Base-by-base conservation (phyloP, 2,113 vertebrate species). In the Ophthalmolycus amberensis region DNA sequence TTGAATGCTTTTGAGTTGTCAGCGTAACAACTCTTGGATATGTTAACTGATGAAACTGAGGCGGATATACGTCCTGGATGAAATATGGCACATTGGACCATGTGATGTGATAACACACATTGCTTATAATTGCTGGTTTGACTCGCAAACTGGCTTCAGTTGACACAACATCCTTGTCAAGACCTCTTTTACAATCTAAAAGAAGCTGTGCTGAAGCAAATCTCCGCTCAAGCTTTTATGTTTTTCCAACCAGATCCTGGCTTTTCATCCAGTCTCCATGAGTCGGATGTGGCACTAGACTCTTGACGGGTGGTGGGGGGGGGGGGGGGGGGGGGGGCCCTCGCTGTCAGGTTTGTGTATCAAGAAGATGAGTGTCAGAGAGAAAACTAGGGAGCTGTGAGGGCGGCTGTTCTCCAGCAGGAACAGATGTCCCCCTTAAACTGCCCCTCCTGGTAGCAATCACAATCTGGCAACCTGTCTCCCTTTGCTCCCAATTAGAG, bases 351-450 rank as follows among this genome's bases (percentile, higher is more conserved):
- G 77, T 79, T 72, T 71, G 77, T 74, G 85, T 88, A 32, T 59
- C 66, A 86, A 87, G 89, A 88, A 85, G 83, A 87, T 54, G 84
- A 85, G 92, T 85, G 87, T 89, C 81, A 66, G 74, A 71, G 83
- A 89, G 86, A 83, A 84, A 86, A 80, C 78, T 65, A 16, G 25
- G 86, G 87, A 88, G 84, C 91, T 91, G 90, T 75, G 89, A 89
- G 88, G 91, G 77, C 83, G 87, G 88, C 92, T 94, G 90, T 88
- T 92, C 91, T 91, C 93, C 90, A 87, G 92, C 87, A 93, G 90
- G 90, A 94, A 92, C 95, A 96, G 95, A 96, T 95, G 95, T 95
- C 94, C 89, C 87, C 88, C 84, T 91, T 95, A 94, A 95, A 96
- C 76, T 89, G 88, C 88, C 90, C 93, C 93, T 93, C 94, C 93